Evolutionary conservation across 2,797 vertebrate genomes (phyloP).

Genomic region (Enteromius trimaculatus): DNA sequence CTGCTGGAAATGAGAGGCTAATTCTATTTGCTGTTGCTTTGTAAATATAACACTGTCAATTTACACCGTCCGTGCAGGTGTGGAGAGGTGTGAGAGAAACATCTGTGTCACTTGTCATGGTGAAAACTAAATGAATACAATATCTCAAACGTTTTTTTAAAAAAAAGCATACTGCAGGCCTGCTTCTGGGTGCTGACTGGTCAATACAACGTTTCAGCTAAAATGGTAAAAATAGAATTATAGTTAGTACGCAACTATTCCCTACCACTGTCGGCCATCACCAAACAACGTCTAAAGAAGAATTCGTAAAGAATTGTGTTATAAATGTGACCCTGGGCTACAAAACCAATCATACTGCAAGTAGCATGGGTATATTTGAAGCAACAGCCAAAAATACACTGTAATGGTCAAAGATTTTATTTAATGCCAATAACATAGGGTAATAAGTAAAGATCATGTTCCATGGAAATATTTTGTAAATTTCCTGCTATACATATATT

Average conservation of each 20-base stretch:
- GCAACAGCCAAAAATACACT: neutral
- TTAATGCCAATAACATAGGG: neutral
- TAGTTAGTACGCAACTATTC: neutral
- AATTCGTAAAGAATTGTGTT: neutral
- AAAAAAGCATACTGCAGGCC: neutral
- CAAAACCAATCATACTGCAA: neutral
- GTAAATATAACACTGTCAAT: slow-evolving; percentile 52
- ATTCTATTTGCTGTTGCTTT: slow-evolving; percentile 44
- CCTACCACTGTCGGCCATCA: neutral
- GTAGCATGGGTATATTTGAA: neutral
- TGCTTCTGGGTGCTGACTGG: neutral
- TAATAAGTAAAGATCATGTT: neutral
- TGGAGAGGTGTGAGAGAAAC: slow-evolving; percentile 21
- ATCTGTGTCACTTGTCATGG: neutral
- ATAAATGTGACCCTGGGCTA: neutral
- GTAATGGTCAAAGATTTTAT: neutral
- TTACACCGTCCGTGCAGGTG: slow-evolving; percentile 44
- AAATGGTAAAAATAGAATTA: neutral
- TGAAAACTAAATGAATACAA: slow-evolving; percentile 3
- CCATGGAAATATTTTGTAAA: neutral
- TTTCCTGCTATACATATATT: neutral
- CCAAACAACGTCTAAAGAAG: neutral
- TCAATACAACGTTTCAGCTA: neutral
- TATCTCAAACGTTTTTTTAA: neutral
- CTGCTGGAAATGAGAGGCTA: slow-evolving; percentile 39